Evolutionary conservation across 2,113 vertebrate species (phyloP), one percentile per base, ranked within the genome.

Genomic region (Delphinus delphis): DNA sequence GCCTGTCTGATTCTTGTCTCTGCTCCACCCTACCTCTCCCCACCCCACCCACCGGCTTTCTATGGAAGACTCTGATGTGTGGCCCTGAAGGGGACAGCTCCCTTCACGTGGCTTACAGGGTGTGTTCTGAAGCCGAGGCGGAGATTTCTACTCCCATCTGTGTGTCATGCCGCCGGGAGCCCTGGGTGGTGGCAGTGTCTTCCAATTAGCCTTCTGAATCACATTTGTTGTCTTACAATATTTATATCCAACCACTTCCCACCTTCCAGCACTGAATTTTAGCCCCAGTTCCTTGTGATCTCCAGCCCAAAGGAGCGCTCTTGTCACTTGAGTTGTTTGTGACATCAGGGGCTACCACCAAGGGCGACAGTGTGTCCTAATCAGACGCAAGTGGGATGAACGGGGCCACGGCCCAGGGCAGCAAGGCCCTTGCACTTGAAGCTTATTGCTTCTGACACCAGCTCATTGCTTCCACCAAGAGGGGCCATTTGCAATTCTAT

Each of bases 181-280:
- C 88, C 95, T 74, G 81, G 58, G 47, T 88, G 80, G 88, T 74
- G 33, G 88, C 94, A 70, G 23, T n/a, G 67, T 3, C 0, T 85
- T 97, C 96, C 96, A 82, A 63, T 95, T 97, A 97, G 86, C 58
- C 38, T 94, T 93, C 91, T 97, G 96, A 95, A 77, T 97, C 96
- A 87, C 81, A 84, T 97, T 96, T 96, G 96, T 98, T 97, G 95
- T 96, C 95, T 97, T 98, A 70, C 97, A 97, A 97, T 96, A 97
- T 98, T 97, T 98, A 97, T 97, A 97, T 86, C 82, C 95, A 95
- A 70, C 82, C 44, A 85, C 97, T 97, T 97, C 93, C 96, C 97
- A 97, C 96, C 97, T 90, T 65, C 93, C 80, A 67, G 86, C 50
- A 96, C 26, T 68, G 92, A 83, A 95, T 95, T 67, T 80, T 63